Base-by-base conservation (phyloP, 2,888 invertebrate genomes). In the Spisula subtruncata region DNA sequence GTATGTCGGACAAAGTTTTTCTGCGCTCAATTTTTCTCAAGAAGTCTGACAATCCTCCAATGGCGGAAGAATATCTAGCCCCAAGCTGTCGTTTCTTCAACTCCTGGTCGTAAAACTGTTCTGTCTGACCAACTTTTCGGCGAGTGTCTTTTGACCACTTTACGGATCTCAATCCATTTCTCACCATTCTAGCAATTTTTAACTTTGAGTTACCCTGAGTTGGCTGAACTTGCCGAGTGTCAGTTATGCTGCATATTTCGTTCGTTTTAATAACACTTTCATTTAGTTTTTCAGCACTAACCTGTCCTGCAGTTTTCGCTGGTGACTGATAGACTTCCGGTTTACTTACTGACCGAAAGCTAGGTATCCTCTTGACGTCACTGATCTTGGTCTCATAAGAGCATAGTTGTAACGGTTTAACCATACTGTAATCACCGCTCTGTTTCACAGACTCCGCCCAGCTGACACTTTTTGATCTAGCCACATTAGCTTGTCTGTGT, bases 341-440 rank as follows among this genome's bases (percentile, higher is more conserved):
- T 83, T 25, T 46, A 29, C 20, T n/a, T 4, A 14, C 46, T 32
- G 83, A 16, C 60, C 87, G 32, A 14, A 84, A 80, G 48, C 87
- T 88, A 0, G 83, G 79, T 41, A 90, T 85, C 29, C 85, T 85
- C 60, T 87, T 87, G 14, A 90, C 66, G 29, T 60, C 81, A 75
- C 90, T 85, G n/a, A 90, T 79, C 81, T 90, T 90, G 56, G 81
- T 87, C 20, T 82, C 83, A 48, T 90, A 54, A 20, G 60, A 56
- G n/a, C 84, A 71, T 71, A 83, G 87, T n/a, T 46, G 5, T n/a
- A 90, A 56, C 10, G 90, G 87, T 79, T 90, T 32, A 18, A 90
- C 75, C 32, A 90, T 18, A 25, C 48, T 41, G 1, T 29, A 54
- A 32, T 88, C 83, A 14, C 54, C 29, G 75, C 48, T 51, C 75